phyloP scores from a whole-genome alignment of 1,140 invertebrate genomes.

The Drosophila sp. region DNA sequence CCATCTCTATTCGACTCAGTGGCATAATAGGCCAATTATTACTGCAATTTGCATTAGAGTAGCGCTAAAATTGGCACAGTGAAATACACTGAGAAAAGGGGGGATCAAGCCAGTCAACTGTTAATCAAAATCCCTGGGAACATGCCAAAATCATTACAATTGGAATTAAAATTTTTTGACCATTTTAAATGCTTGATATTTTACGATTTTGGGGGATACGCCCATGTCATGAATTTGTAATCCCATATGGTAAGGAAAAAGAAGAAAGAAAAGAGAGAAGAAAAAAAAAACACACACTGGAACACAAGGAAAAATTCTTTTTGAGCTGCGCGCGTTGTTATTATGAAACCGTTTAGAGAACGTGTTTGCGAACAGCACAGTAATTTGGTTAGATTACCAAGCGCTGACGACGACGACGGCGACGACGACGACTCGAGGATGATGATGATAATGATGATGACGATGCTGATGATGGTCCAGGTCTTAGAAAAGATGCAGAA shows the following conservation, averaged over 20 bases:
- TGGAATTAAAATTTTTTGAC: not conserved
- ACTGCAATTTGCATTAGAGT: conserved; percentile 80
- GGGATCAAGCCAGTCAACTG: no score
- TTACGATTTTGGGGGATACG: not conserved
- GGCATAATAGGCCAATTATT: conserved; percentile 81
- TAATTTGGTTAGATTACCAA: conserved; percentile 81
- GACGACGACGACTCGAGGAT: conserved; percentile 9
- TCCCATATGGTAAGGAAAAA: conserved; percentile 43
- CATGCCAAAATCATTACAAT: not conserved
- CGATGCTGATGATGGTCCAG: conserved; percentile 32
- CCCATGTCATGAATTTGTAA: conserved; percentile 13
- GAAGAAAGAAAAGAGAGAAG: conserved; percentile 12
- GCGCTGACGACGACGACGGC: conserved; percentile 46
- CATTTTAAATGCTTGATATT: not conserved
- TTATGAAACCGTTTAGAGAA: conserved; percentile 82
- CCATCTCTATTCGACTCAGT: conserved; percentile 38
- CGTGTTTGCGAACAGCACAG: conserved; percentile 81
- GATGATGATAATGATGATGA: conserved; percentile 25
- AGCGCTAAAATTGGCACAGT: conserved; percentile 28
- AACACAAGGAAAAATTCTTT: conserved; percentile 59
- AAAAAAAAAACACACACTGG: conserved; percentile 20
- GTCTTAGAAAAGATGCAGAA: conserved; percentile 14
- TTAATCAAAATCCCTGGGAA: no score
- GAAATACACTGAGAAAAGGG: not conserved
- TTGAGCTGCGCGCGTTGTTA: conserved; percentile 68